phyloP scores from a whole-genome alignment of 2,797 vertebrate genomes.

The Hozukius guyotensis region DNA sequence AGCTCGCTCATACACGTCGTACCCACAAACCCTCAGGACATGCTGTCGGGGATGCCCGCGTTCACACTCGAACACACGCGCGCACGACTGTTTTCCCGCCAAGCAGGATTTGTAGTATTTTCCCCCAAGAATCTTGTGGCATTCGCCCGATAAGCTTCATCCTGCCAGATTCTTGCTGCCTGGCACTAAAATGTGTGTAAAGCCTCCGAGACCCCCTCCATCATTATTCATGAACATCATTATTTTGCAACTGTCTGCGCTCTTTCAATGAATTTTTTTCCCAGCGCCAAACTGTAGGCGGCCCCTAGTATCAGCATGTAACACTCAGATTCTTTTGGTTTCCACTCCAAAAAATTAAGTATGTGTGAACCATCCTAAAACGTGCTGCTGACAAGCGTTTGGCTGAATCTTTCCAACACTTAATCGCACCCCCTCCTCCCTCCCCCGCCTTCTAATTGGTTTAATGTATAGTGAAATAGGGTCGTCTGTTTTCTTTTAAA shows the following conservation, averaged over 20 bases:
- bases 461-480: constrained; percentile 80
- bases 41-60: constrained; percentile 51
- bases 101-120: constrained; percentile 69
- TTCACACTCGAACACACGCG: constrained; percentile 46
- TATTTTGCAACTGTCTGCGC: constrained; percentile 71
- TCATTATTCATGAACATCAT: constrained; percentile 78
- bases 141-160: constrained; percentile 69
- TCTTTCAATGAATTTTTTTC: constrained; percentile 58
- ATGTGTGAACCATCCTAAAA: constrained; percentile 48
- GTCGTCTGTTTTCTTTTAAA: constrained; percentile 66
- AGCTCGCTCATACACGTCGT: constrained; percentile 9
- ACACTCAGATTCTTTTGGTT: constrained; percentile 54
- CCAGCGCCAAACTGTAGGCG: constrained; percentile 55
- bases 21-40: constrained; percentile 57
- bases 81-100: constrained; percentile 58
- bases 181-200: constrained; percentile 67
- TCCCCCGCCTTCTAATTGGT: constrained; percentile 63
- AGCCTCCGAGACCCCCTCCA: constrained; percentile 69
- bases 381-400: constrained; percentile 57
- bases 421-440: constrained; percentile 11
- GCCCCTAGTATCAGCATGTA: constrained; percentile 58
- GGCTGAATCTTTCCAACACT: constrained; percentile 50
- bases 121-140: constrained; percentile 66
- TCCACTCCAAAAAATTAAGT: constrained; percentile 39
- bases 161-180: constrained; percentile 67